Evolutionary conservation across 2,113 vertebrate genomes (phyloP).

Genomic region (Dinomys branickii): DNA sequence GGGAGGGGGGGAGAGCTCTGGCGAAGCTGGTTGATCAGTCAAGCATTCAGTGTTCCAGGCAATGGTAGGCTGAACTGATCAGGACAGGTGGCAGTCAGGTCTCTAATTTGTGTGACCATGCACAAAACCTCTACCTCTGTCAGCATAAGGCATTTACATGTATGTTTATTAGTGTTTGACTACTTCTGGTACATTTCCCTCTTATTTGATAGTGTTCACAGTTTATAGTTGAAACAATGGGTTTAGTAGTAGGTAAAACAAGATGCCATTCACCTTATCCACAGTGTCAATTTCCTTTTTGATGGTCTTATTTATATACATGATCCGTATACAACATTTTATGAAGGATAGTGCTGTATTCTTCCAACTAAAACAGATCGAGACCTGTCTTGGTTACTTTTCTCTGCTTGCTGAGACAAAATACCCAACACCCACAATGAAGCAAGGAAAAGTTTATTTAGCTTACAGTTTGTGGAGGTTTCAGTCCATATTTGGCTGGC

Average conservation of each 20-base stretch:
- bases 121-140: neutral
- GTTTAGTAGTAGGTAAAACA: neutral
- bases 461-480: too few species aligned
- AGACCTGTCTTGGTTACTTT: too few species aligned
- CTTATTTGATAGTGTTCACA: neutral
- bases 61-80: neutral
- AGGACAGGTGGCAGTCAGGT: neutral
- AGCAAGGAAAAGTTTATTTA: too few species aligned
- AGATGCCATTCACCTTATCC: neutral
- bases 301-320: neutral
- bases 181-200: neutral
- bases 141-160: neutral
- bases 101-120: neutral
- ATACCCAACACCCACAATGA: too few species aligned
- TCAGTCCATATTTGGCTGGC: too few species aligned
- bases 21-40: neutral
- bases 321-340: neutral
- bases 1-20: fast-evolving
- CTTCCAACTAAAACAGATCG: neutral
- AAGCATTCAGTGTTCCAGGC: neutral
- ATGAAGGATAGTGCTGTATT: neutral
- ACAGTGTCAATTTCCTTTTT: neutral
- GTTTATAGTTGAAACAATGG: neutral
- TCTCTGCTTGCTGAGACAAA: too few species aligned
- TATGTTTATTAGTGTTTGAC: neutral